Base-by-base conservation (phyloP, 2,888 invertebrate species). In the Drosophila picticornis region DNA sequence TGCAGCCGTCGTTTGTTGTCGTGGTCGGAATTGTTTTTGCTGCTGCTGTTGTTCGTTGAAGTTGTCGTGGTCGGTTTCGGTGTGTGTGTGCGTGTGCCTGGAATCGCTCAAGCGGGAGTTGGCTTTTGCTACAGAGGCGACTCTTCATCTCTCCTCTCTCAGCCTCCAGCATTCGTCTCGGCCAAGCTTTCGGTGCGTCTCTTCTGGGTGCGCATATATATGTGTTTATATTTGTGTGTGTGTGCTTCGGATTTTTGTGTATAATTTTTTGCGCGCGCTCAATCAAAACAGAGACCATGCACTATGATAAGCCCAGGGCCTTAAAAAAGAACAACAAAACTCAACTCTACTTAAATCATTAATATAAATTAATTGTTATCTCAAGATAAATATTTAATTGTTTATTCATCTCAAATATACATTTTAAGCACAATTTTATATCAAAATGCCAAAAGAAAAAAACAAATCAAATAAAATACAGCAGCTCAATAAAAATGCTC, bases 261-360 rank as follows among this genome's bases (percentile, higher is more conserved):
- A 86, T 86, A 88, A 83, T 88, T 90, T 85, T 90, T 86, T 86
- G 90, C 90, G 85, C 85, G 85, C 85, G 85, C 85, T 89, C 90
- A 86, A 86, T 86, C 85, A 90, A 86, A 86, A 86, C 85, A 85
- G 83, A 78, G 68, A 65, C 61, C 63, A 62, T 57, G 29, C 57
- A 22, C 29, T 22, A 57, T 40, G 75, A 53, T 58, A 67, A 58
- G 36, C 57, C 50, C 72, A 77, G 62, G 32, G 66, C 36, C 27
- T 25, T 48, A 55, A 31, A 51, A 61, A 61, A 36, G 13, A 29
- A 40, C 11, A 29, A 22, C 29, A 22, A 57, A 22, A 31, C 22
- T 31, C 25, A 38, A 40, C 27, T 27, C 5, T 53, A 48, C 58
- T 38, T 10, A 13, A 51, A 57, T 25, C 29, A 34, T 70, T n/a